Conservation (phyloP, 2,888 invertebrate genomes). For the Heterodera filipjevi region DNA sequence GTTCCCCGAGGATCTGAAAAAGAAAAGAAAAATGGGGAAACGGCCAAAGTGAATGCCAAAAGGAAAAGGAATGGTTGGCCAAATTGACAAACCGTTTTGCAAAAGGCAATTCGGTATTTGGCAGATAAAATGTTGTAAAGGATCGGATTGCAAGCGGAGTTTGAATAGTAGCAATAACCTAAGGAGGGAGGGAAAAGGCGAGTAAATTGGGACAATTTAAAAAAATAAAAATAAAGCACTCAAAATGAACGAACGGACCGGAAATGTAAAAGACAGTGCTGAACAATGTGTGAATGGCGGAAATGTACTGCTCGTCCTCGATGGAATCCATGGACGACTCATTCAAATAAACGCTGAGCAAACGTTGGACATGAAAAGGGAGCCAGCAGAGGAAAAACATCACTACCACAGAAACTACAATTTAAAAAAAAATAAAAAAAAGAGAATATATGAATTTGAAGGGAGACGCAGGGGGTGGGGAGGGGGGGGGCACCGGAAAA, state of each 20-base stretch:
- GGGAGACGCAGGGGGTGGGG: too few relatives aligned
- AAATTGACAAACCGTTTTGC: conserved; percentile 43
- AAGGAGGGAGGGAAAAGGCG: conserved; percentile 24
- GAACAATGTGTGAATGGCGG: conserved; percentile 35
- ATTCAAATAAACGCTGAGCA: conserved; percentile 73
- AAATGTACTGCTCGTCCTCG: conserved; percentile 9
- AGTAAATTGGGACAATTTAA: background rate
- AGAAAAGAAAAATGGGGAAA: background rate
- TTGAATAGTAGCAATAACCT: conserved; percentile 64
- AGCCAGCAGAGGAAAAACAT: conserved; percentile 95
- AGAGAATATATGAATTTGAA: too few relatives aligned
- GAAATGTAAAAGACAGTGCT: conserved; percentile 42
- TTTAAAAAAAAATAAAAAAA: conserved; percentile 26
- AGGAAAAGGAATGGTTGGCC: background rate
- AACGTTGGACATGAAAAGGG: conserved; percentile 88
- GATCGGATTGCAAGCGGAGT: conserved; percentile 74
- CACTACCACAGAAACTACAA: conserved; percentile 85
- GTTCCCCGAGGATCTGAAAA: conserved; percentile 27
- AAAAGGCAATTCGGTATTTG: conserved; percentile 72
- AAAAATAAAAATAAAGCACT: too few relatives aligned
- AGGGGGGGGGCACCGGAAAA: too few relatives aligned
- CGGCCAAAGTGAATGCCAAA: background rate
- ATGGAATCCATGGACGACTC: conserved; percentile 24
- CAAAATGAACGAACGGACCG: conserved; percentile 22
- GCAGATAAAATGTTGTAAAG: conserved; percentile 74